A percentile compares a stretch with the other conserved stretches of the same genome.
phyloP scores from a whole-genome alignment of 2,888 invertebrate species.

The Cataglyphis altisquamis region DNA sequence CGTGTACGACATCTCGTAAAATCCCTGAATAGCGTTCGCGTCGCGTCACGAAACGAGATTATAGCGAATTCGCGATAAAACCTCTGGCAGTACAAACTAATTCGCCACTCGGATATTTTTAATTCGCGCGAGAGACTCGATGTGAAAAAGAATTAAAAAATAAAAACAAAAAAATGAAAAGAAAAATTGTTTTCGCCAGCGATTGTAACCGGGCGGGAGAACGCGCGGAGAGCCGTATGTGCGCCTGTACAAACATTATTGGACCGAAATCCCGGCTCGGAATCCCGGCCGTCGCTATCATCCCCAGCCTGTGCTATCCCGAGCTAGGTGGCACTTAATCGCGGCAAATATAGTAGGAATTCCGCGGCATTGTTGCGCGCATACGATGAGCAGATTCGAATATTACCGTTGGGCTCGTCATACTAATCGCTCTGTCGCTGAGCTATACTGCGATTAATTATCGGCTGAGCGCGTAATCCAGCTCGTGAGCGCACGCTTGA shows the following conservation, averaged over 20 bases:
- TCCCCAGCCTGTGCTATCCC: constrained; percentile 64
- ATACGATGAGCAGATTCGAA: constrained; percentile 78
- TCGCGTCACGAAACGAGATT: constrained; percentile 27
- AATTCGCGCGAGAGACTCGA: constrained; percentile 22
- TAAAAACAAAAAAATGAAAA: neutral
- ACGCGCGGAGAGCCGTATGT: constrained; percentile 61
- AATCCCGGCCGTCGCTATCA: constrained; percentile 67
- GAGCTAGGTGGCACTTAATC: constrained; percentile 74
- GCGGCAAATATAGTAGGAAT: constrained; percentile 76
- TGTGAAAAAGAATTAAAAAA: neutral
- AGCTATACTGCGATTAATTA: constrained; percentile 79
- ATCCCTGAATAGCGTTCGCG: constrained; percentile 18
- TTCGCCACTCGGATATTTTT: constrained; percentile 27
- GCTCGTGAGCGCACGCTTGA: constrained; percentile 47
- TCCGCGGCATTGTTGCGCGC: constrained; percentile 80
- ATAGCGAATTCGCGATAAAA: constrained; percentile 24
- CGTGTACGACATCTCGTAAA: constrained; percentile 21
- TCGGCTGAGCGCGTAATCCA: constrained; percentile 78
- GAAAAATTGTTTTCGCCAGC: constrained; percentile 8
- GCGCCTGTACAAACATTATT: constrained; percentile 73
- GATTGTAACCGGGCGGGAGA: constrained; percentile 61
- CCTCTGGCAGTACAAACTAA: constrained; percentile 18
- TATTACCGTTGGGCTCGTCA: constrained; percentile 70
- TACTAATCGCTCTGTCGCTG: constrained; percentile 79
- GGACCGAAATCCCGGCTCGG: constrained; percentile 70